Percentiles rank a stretch among this genome's conserved stretches.
Conservation (phyloP, 2,888 invertebrate genomes). For the Lasioglossum vierecki region DNA sequence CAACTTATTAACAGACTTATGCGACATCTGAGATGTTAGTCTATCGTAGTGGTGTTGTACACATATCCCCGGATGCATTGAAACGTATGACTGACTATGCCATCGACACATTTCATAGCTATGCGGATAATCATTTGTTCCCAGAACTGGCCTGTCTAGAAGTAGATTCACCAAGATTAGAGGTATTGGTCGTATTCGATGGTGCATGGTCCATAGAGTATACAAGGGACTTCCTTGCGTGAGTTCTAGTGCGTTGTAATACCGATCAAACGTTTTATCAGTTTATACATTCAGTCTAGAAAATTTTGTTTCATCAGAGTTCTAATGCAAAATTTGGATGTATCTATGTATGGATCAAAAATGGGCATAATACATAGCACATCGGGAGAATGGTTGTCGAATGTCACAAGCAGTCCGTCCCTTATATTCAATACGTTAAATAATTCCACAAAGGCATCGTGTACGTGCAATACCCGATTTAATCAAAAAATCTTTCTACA, state of each 20-base stretch:
- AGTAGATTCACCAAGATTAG: slow-evolving; percentile 64
- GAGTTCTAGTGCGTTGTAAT: slow-evolving; percentile 27
- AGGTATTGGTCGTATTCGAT: slow-evolving; percentile 75
- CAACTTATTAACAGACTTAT: slow-evolving; percentile 68
- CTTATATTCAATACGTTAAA: slow-evolving; percentile 77
- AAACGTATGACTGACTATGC: slow-evolving; percentile 69
- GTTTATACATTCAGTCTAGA: neutral
- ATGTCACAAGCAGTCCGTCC: slow-evolving; percentile 86
- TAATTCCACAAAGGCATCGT: slow-evolving; percentile 66
- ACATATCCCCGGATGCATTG: slow-evolving; percentile 73
- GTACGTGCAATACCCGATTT: slow-evolving; percentile 63
- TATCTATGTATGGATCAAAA: slow-evolving; percentile 86
- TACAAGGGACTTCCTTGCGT: slow-evolving; percentile 61
- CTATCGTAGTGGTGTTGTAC: slow-evolving; percentile 73
- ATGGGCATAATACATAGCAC: slow-evolving; percentile 88
- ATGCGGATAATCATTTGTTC: slow-evolving; percentile 72
- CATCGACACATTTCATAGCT: slow-evolving; percentile 70
- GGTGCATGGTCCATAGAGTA: slow-evolving; percentile 67
- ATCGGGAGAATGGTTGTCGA: slow-evolving; percentile 87
- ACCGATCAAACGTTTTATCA: slow-evolving; percentile 2
- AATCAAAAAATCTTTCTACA: neutral
- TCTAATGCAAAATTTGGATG: slow-evolving; percentile 86
- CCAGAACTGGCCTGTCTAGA: slow-evolving; percentile 67
- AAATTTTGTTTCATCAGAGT: slow-evolving; percentile 83
- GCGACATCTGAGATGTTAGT: slow-evolving; percentile 75